Evolutionary conservation across 1,140 invertebrate species (phyloP), one percentile per base, ranked within the genome.

Genomic region (Catajapyx aquilonaris): DNA sequence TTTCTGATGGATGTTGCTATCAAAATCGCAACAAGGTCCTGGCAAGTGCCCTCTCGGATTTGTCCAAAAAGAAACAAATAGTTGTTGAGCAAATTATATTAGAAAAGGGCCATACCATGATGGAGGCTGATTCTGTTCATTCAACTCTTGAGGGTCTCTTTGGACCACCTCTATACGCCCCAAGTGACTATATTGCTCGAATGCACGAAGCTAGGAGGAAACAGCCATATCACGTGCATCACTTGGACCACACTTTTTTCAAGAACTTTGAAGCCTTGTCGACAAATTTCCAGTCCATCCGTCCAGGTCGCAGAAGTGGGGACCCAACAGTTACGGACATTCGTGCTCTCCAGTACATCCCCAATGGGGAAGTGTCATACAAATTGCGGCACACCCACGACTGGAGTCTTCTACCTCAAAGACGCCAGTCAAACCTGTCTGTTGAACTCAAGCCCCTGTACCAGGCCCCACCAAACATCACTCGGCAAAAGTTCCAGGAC

Each of bases 71-170:
- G n/a, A 34, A 34, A 13, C 7, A 34, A 2, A 19, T 34, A 15
- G 18, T 18, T 18, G 20, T 3, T 18, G 33, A 34, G 13, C 33
- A 34, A 19, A 13, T 34, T 19, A 4, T 34, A 13, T 19, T 34
- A 16, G 4, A 34, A 34, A 34, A 34, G 18, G 33, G 33, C n/a
- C 33, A 34, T 34, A 34, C 33, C 4, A 34, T 34, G 33, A 34
- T 34, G 33, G 33, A 34, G 20, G 33, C 19, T 34, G 33, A 34
- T 34, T 18, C 16, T 19, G 18, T 34, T 19, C 33, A 34, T 34
- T 34, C 33, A 17, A 16, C 33, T 15, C 19, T 34, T 11, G 33
- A 34, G 33, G 3, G n/a, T 34, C 17, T 16, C 16, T 3, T 34
- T 34, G 20, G n/a, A 15, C 33, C 23, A n/a, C 23, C 33, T 17